Base-by-base conservation (phyloP, 2,888 invertebrate genomes). In the Saturnia japonica region DNA sequence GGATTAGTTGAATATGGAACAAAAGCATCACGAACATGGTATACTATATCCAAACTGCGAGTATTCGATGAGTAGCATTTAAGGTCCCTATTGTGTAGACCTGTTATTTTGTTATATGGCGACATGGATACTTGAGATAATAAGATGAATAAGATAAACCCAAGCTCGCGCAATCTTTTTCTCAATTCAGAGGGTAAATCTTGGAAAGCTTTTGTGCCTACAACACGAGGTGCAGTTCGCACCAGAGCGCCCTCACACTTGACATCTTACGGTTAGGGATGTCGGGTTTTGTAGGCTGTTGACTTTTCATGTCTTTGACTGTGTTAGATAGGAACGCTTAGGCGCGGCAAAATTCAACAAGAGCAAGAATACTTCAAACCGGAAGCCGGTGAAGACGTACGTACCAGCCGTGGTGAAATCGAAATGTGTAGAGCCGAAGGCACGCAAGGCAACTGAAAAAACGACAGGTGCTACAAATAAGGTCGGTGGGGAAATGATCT, bases 371-470 rank as follows among this genome's bases (percentile, higher is more conserved):
- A 82, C 80, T 4, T 80, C 6, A 8, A 64, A n/a, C 19, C 11
- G 8, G 40, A 40, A 64, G 16, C 34, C 19, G n/a, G 11, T 14
- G n/a, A 64, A 40, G 9, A n/a, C 11, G 19, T 19, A 64, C 7
- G 11, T 8, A 25, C 40, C 40, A 6, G 19, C 64, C 9, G 81
- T 89, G n/a, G n/a, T n/a, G 76, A 95, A 95, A 74, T 95, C 96
- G 1, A 91, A 96, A 34, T 96, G 96, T 78, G 83, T 96, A 77
- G 96, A 96, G 76, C 95, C 96, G 3, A 91, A 94, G 40, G 25
- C 73, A 14, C 25, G 69, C 1, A 87, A 82, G 68, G 85, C 85
- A 7, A 77, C 68, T 4, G 80, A 79, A 2, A 82, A 79, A 69
- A 85, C 82, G 67, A 74, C 84, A 73, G 64, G 84, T 76, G 77